Evolutionary conservation across 1,140 invertebrate genomes (phyloP).

Genomic region (Pseudomyrmex cubaensis): DNA sequence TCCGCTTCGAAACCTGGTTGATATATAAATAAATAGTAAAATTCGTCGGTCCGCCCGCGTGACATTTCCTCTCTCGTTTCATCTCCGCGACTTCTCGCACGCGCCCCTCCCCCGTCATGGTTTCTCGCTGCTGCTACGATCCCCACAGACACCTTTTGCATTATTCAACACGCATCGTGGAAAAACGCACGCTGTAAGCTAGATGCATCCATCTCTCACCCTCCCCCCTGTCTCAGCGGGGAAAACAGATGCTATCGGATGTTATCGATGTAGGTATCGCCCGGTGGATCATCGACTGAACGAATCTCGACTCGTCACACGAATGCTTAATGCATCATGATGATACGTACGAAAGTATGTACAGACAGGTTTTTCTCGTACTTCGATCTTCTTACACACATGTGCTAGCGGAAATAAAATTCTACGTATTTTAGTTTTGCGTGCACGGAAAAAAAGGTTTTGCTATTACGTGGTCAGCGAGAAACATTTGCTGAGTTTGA

Average conservation of each 20-base stretch:
- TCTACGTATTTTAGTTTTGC: background rate
- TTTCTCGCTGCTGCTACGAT: slow-evolving; percentile 31
- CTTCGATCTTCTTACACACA: no score
- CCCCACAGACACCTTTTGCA: slow-evolving; percentile 64
- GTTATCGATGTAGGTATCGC: slow-evolving; percentile 49
- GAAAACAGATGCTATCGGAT: slow-evolving; percentile 45
- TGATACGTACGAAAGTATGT: background rate
- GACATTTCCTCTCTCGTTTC: no score
- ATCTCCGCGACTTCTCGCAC: background rate
- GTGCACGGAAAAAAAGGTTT: no score
- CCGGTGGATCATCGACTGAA: slow-evolving; percentile 30
- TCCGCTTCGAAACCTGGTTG: background rate
- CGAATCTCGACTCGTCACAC: slow-evolving; percentile 38
- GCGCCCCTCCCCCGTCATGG: background rate
- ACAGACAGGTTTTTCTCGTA: background rate
- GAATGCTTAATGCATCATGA: slow-evolving; percentile 6
- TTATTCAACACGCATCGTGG: slow-evolving; percentile 74
- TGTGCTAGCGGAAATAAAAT: background rate
- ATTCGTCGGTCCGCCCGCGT: slow-evolving; percentile 7
- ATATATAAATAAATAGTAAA: slow-evolving; percentile 43
- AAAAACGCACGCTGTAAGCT: slow-evolving; percentile 56
- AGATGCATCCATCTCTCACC: slow-evolving; percentile 28
- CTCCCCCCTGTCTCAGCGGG: background rate
- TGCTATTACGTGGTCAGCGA: no score
- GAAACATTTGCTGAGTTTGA: no score